Conservation (phyloP, 2,888 invertebrate genomes). For the Amaurobius ferox region DNA sequence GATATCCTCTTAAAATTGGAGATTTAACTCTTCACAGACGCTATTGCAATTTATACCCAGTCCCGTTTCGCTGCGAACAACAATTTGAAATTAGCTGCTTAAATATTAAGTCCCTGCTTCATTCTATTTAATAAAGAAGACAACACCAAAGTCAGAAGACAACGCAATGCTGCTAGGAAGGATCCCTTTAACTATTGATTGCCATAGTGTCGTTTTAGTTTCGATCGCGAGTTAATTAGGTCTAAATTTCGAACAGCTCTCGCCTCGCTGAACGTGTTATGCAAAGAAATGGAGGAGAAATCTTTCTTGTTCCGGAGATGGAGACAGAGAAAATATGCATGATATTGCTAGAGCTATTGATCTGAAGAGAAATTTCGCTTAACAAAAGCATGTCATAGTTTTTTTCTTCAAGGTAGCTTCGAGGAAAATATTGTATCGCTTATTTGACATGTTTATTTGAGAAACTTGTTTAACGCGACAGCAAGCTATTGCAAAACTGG, state of each 20-base stretch:
- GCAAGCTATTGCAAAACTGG: too few relatives aligned
- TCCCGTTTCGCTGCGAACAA: background rate
- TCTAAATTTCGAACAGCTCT: background rate
- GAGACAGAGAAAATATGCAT: background rate
- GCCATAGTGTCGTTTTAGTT: background rate
- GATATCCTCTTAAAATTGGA: too few relatives aligned
- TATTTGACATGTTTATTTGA: background rate
- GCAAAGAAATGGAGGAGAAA: background rate
- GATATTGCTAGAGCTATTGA: background rate
- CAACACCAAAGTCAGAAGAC: background rate
- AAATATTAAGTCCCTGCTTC: background rate
- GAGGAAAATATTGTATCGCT: background rate
- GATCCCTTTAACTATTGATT: background rate
- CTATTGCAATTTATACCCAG: too few relatives aligned
- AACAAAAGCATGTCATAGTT: background rate
- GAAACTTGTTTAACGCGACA: too few relatives aligned
- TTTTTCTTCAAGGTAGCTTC: background rate
- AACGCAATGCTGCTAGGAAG: background rate
- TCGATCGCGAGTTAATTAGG: background rate
- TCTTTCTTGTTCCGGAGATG: background rate
- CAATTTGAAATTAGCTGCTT: conserved; percentile 4
- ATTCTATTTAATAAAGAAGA: conserved; percentile 10
- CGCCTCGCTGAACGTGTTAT: background rate
- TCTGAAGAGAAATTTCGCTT: background rate
- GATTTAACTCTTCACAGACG: too few relatives aligned